Conservation (phyloP, 2,888 invertebrate species). For the Ochropacha duplaris region DNA sequence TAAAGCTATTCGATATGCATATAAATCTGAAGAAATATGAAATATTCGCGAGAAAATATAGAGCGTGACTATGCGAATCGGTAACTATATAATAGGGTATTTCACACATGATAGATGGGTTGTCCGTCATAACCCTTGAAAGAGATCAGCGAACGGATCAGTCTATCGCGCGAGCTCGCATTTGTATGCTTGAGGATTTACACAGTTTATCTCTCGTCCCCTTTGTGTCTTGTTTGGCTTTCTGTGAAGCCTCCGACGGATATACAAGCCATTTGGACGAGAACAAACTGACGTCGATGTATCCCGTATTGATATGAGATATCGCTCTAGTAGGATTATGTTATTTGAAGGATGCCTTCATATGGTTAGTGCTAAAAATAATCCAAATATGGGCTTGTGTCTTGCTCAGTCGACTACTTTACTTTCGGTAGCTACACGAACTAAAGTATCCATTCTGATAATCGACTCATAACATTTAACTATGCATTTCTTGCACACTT, state of each 20-base stretch:
- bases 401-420: too few species aligned
- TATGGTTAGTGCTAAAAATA: background rate
- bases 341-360: slow-evolving; percentile 20
- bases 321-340: slow-evolving; percentile 23
- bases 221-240: slow-evolving; percentile 57
- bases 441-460: too few species aligned
- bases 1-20: background rate
- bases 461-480: background rate
- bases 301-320: slow-evolving; percentile 33
- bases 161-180: slow-evolving; percentile 37
- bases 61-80: background rate
- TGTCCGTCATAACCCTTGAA: slow-evolving; percentile 26
- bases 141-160: slow-evolving; percentile 44
- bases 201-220: slow-evolving; percentile 51
- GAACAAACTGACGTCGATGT: slow-evolving; percentile 34
- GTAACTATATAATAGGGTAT: background rate
- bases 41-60: background rate
- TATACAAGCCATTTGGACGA: slow-evolving; percentile 38
- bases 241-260: slow-evolving; percentile 29
- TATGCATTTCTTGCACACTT: background rate
- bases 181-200: slow-evolving; percentile 60
- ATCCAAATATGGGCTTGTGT: too few species aligned
- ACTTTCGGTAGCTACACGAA: too few species aligned
- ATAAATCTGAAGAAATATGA: background rate
- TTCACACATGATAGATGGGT: slow-evolving; percentile 4